Evolutionary conservation across 2,888 invertebrate genomes (phyloP), one percentile per base, ranked within the genome.

Genomic region (Eremobia ochroleuca): DNA sequence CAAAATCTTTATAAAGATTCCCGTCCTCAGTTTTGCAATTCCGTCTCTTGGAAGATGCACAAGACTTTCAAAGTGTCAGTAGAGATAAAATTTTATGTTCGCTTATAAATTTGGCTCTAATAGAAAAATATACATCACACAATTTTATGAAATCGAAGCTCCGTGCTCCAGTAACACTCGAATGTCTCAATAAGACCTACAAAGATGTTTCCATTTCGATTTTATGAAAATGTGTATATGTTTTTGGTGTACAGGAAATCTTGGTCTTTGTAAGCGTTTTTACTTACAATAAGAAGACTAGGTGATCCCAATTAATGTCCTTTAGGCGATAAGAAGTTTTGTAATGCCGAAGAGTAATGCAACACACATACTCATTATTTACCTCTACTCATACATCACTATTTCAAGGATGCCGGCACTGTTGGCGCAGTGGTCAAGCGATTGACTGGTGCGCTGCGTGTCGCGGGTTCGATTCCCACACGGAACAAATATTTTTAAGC

Each of bases 41-140:
- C 59, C 66, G 46, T 65, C 66, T 67, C 62, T 68, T 46, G 28
- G 49, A 40, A 68, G 66, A 61, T 73, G 65, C 72, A 74, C 55
- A 68, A 75, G 78, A 73, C 74, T 85, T 76, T 78, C 64, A 73
- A 85, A 82, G 79, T 73, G 64, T 61, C 73, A 58, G 81, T 73
- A 66, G 61, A 64, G 40, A 86, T 87, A 88, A 86, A 81, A 86
- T 81, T 79, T 86, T 83, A 86, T 77, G 73, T 59, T 72, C 58
- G 64, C 73, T 65, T 79, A 80, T 83, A 86, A 77, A 83, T 83
- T 86, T 34, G 37, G 55, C 4, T 71, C 46, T 86, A 85, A 80
- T 87, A 83, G 79, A 87, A 82, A 77, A 85, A 76, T 85, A 76
- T 76, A 79, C 76, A 79, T 79, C 70, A 68, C 46, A 79, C 61